Conservation (phyloP, 2,797 vertebrate genomes). For the Limnodromus scolopaceus region DNA sequence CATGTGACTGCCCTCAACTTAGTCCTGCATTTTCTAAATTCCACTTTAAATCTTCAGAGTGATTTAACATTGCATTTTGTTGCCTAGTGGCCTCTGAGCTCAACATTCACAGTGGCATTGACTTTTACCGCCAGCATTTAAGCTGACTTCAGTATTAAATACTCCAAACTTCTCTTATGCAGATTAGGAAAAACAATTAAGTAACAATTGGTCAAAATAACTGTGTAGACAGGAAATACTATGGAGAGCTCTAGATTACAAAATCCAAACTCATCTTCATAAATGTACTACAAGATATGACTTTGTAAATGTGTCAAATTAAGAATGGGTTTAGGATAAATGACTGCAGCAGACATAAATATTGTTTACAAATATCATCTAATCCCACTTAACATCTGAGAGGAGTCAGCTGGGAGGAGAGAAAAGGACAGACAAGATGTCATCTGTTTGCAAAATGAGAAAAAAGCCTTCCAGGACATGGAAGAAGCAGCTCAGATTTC, state of each 20-base stretch:
- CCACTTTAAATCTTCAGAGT: background rate
- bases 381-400: background rate
- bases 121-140: background rate
- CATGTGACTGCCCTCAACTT: background rate
- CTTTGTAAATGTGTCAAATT: background rate
- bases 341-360: background rate
- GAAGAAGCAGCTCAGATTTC: background rate
- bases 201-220: background rate
- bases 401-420: background rate
- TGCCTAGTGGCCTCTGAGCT: background rate
- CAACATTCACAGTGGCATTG: background rate
- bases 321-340: background rate
- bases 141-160: background rate
- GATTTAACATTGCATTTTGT: background rate
- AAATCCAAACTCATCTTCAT: background rate
- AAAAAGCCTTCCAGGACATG: background rate
- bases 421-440: background rate
- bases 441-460: background rate
- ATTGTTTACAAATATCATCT: background rate
- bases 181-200: background rate
- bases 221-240: background rate
- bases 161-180: background rate
- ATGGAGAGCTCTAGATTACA: background rate
- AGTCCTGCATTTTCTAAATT: background rate
- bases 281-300: background rate